Evolutionary conservation across 1,140 invertebrate genomes (phyloP), one percentile per base, ranked within the genome.

Genomic region (Apis florea): DNA sequence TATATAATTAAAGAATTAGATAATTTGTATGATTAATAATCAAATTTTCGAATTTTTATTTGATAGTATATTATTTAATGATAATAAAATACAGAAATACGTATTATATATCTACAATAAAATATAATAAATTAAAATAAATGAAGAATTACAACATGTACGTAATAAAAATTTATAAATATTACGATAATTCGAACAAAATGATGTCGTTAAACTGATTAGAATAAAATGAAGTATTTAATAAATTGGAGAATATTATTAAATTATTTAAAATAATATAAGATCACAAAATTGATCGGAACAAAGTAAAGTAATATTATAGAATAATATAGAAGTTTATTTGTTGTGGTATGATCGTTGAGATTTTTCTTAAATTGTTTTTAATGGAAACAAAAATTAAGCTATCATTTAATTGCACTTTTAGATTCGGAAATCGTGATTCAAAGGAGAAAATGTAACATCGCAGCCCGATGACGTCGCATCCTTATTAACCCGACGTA

Each of bases 401-500:
- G 15, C 9, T 12, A 24, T 0, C 24, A 53, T 83, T 61, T 77
- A 68, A 77, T 66, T 58, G 47, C 61, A 53, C 31, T 85, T 66
- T 53, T 71, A 49, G 71, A 71, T 67, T 85, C 47, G n/a, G 24
- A 82, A 58, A 85, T 86, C 81, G 70, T 80, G 74, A 83, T 87
- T 87, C 71, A 67, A 87, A 82, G 79, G 61, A 84, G 85, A 87
- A 87, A 87, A 87, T 68, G 49, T 75, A 86, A 84, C 82, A 71
- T 72, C 70, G 82, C 82, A 73, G 58, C 64, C 67, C 83, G 85
- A 87, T 87, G 86, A 88, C 86, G 86, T 88, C 72, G 86, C 79
- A 81, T 88, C 86, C 86, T 88, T 86, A 88, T 88, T 88, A 88
- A 88, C 70, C 70, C 59, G 71, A 67, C 85, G 73, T 69, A 66